Conservation (phyloP, 2,113 vertebrate species). For the Plestiodon gilberti region DNA sequence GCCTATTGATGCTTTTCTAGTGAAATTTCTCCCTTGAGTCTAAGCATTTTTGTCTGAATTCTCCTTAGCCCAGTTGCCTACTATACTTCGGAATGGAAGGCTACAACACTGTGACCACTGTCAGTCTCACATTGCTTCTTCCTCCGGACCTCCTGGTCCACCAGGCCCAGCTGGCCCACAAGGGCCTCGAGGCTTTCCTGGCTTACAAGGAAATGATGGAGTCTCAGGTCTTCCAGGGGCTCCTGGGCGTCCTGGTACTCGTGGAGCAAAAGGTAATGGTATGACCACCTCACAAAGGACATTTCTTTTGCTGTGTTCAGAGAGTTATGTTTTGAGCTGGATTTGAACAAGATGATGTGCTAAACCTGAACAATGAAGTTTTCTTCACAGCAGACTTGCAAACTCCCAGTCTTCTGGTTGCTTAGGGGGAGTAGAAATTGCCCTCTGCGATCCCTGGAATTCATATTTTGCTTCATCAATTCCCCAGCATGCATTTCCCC, state of each 20-base stretch:
- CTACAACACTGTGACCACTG: conserved; percentile 86
- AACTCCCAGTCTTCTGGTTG: not conserved
- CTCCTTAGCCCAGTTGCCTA: conserved; percentile 85
- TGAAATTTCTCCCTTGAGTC: not conserved
- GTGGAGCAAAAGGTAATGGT: conserved; percentile 87
- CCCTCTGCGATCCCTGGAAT: not conserved
- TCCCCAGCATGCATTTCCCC: not conserved
- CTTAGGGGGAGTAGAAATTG: not conserved
- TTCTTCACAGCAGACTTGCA: not conserved
- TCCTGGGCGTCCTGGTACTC: conserved; percentile 84
- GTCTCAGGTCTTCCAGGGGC: conserved; percentile 81
- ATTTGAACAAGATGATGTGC: not conserved
- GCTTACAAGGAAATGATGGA: conserved; percentile 85
- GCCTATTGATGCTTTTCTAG: not conserved
- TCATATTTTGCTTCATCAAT: not conserved
- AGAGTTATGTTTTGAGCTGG: not conserved
- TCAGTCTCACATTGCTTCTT: conserved; percentile 78
- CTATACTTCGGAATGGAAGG: conserved; percentile 84
- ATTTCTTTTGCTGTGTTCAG: not conserved
- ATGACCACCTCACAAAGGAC: not conserved
- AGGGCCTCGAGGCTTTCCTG: conserved; percentile 87
- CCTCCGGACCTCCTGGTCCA: conserved; percentile 81
- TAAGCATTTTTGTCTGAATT: conserved; percentile 52
- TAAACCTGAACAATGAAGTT: not conserved
- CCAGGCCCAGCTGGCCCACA: conserved; percentile 85